Conservation (phyloP, 2,113 vertebrate genomes). For the Nibea coibor region DNA sequence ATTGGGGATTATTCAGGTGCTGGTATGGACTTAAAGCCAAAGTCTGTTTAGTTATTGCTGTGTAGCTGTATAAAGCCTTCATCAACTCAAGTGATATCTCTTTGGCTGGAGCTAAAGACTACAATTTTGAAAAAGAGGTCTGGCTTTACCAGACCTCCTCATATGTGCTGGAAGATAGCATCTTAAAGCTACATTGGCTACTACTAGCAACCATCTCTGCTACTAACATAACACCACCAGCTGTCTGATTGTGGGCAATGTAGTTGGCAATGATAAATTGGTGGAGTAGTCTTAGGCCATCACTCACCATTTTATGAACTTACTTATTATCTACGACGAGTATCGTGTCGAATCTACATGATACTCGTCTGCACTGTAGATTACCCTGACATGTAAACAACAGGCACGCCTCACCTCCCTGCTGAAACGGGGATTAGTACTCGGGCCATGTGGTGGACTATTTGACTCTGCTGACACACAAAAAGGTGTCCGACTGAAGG, state of each 20-base stretch:
- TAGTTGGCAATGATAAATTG: not conserved
- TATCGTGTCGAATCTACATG: too few species aligned
- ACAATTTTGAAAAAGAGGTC: too few species aligned
- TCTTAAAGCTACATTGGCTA: not conserved
- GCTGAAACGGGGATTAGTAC: slow-evolving; percentile 55
- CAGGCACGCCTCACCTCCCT: slow-evolving; percentile 16
- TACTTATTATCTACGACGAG: too few species aligned
- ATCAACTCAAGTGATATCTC: too few species aligned
- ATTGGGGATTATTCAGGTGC: not conserved
- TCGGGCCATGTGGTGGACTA: slow-evolving; percentile 26
- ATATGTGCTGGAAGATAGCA: too few species aligned
- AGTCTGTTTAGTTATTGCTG: not conserved
- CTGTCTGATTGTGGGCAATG: not conserved
- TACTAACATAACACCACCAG: too few species aligned
- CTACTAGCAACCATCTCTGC: not conserved
- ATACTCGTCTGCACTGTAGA: not conserved
- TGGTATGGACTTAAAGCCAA: not conserved
- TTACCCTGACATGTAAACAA: slow-evolving; percentile 36
- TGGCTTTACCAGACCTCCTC: too few species aligned
- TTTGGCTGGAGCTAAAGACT: too few species aligned
- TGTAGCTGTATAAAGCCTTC: not conserved
- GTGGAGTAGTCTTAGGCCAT: too few species aligned
- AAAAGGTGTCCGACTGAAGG: not conserved
- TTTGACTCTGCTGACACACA: slow-evolving; percentile 13
- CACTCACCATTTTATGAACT: too few species aligned